Evolutionary conservation across 1,140 invertebrate species (phyloP), one percentile per base, ranked within the genome.

Genomic region (Eumeta japonica): DNA sequence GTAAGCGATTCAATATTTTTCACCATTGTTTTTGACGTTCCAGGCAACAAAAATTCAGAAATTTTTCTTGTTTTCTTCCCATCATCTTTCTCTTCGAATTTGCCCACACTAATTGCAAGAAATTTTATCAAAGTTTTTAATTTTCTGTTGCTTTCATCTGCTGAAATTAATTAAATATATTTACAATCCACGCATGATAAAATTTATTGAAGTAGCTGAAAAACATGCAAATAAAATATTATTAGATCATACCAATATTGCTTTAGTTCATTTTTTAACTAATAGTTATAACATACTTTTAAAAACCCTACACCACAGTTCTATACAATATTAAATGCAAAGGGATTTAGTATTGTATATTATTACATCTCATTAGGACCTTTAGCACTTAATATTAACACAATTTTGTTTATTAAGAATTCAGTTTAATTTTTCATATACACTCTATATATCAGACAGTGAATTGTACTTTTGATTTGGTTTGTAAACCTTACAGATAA

Each of bases 21-120:
- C 28, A 30, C n/a, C 13, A 16, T 18, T n/a, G 52, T 52, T 45
- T 58, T 67, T 30, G 55, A 55, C 33, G 58, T 18, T 16, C 46
- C 54, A 39, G 58, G 55, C 60, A 68, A 75, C 47, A 85, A 85
- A 56, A 81, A 85, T 47, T 81, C 79, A 13, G 64, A 56, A 39
- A 86, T 84, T 52, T 76, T 79, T 41, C 62, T 79, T 11, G 68
- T 79, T 48, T 82, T 81, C 45, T 81, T 81, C 28, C 57, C 61
- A 5, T 76, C 65, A 16, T 53, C 48, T 16, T 62, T 64, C 44
- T 84, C 78, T 51, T 85, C 76, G 75, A 93, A 93, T 67, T 92
- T 92, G 2, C 84, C 81, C 12, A 85, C 88, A 46, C 86, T 87
- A 2, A 92, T 72, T 3, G 87, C 85, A 5, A 92, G 64, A 59